Base-by-base conservation (phyloP, 2,113 vertebrate species). In the Burhinus oedicnemus region DNA sequence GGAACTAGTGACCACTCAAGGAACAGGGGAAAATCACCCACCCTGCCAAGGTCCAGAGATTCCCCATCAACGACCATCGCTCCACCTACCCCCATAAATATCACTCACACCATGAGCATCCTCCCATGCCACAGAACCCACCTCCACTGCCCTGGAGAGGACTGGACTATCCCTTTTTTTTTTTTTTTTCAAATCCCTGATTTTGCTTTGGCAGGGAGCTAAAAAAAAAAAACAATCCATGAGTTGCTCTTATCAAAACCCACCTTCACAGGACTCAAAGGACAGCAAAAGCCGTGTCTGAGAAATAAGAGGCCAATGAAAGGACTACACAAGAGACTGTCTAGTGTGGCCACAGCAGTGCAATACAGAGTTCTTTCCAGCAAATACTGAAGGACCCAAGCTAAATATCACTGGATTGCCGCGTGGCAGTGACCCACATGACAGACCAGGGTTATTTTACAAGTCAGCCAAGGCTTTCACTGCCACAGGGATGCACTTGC, bases 1-100 rank as follows among this genome's bases (percentile, higher is more conserved):
- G 25, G 45, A 74, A 84, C 25, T 1, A 79, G 38, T 25, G 38
- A 69, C 12, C 64, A 17, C 32, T 36, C 19, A 13, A 57, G 44
- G 21, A 77, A 77, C 0, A 1, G 9, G 8, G 30, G 11, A 86
- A 15, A 82, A 71, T 29, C 0, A 0, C 12, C 5, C 8, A 26
- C 26, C 12, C 44, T 62, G 25, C 5, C 18, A 23, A 7, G 14
- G 17, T 66, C 40, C 15, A 32, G 22, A 89, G 65, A 74, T 47
- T 54, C 34, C 27, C 12, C 16, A 34, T 70, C 36, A 78, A 42
- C 15, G 22, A 52, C 36, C 7, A 23, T 26, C 3, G 23, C 8
- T 36, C 54, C 44, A 44, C 34, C 22, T 15, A 29, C 3, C 5
- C 11, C 15, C 5, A 5, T 17, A 45, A 87, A 74, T 34, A 38